Evolutionary conservation across 23 tunicate genomes (phyloP).

Genomic region (Styela clava): DNA sequence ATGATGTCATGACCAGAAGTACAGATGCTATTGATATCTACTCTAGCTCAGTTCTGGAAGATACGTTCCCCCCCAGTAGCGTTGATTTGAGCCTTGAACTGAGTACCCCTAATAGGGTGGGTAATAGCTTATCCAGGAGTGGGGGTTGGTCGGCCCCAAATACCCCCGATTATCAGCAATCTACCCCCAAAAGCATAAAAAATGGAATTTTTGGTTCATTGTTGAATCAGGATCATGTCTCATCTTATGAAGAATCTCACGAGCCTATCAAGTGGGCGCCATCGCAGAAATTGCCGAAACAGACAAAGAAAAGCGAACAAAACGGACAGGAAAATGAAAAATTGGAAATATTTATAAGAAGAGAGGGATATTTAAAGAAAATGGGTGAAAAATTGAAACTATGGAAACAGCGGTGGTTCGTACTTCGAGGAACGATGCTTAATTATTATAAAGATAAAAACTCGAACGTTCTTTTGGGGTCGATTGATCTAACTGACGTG

Average conservation of each 20-base stretch:
- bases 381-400: slow-evolving; percentile 37
- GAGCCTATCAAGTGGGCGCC: slow-evolving; percentile 20
- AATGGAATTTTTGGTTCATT: not conserved
- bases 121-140: slow-evolving; percentile 51
- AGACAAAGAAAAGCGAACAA: not conserved
- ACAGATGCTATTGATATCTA: slow-evolving; percentile 26
- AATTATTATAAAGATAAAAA: slow-evolving; percentile 50
- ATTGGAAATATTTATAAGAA: slow-evolving; percentile 15
- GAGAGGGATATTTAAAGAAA: slow-evolving; percentile 70
- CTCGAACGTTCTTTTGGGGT: slow-evolving; percentile 23
- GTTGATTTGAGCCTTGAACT: not conserved
- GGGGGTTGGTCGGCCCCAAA: slow-evolving; percentile 63
- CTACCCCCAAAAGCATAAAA: not conserved
- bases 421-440: slow-evolving; percentile 34
- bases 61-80: not conserved
- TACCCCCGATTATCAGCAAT: not conserved
- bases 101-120: not conserved
- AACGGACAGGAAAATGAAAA: not conserved
- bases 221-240: not conserved
- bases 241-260: slow-evolving; percentile 6
- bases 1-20: not conserved
- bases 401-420: slow-evolving; percentile 71
- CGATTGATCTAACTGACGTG: slow-evolving; percentile 36
- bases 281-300: not conserved
- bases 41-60: not conserved